phyloP scores from a whole-genome alignment of 2,797 vertebrate genomes.

The Acanthornis magna region DNA sequence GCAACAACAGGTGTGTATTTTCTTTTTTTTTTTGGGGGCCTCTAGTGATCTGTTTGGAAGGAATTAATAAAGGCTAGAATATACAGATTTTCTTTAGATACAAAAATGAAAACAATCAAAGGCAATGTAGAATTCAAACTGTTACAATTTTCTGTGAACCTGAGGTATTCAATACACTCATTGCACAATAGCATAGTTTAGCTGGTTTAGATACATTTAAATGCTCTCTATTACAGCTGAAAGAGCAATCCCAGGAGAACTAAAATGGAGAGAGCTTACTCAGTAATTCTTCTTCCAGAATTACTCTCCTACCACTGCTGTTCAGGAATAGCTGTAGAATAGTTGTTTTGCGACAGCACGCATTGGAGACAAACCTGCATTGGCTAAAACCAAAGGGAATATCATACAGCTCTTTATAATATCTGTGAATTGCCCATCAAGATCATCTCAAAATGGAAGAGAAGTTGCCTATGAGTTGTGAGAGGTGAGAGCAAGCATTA shows the following conservation, averaged over 20 bases:
- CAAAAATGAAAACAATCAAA: not conserved
- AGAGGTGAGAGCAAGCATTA: not conserved
- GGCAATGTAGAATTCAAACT: not conserved
- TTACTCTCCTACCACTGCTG: not conserved
- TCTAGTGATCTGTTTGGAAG: not conserved
- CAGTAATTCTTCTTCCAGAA: not conserved
- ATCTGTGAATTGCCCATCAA: not conserved
- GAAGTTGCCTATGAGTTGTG: not conserved
- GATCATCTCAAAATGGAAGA: not conserved
- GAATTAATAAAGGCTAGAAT: not conserved
- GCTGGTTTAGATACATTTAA: not conserved
- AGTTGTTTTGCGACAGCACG: not conserved
- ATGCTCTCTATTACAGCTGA: not conserved
- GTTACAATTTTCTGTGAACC: not conserved
- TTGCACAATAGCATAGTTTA: not conserved
- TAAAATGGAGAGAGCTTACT: not conserved
- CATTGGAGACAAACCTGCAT: not conserved
- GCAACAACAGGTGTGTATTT: not conserved
- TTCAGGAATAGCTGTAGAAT: not conserved
- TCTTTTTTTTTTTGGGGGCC: not conserved
- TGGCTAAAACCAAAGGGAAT: not conserved
- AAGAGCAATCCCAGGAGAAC: not conserved
- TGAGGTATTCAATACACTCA: not conserved
- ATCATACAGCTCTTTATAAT: not conserved
- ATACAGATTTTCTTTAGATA: not conserved